Evolutionary conservation across 2,888 invertebrate species (phyloP), one percentile per base, ranked within the genome.

Genomic region (Auanema freiburgensis): DNA sequence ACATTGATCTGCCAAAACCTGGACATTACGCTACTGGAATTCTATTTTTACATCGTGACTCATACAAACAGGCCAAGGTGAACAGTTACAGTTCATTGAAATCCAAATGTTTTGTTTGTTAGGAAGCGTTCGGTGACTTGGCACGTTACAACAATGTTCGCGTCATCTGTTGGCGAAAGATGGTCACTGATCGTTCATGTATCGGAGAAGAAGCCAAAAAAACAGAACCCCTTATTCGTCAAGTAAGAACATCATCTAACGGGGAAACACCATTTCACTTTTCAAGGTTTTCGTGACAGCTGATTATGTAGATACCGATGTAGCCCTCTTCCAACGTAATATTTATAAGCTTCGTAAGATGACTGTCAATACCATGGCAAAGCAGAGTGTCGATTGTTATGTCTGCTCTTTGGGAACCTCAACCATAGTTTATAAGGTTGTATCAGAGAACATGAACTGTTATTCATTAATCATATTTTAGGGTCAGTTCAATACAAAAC

Each of bases 1-100:
- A 71, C 79, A 88, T 94, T 66, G 89, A 89, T 72, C 87, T 98
- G 78, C 97, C 98, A 10, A 88, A 89, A 21, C 89, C 90, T 79
- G 96, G 95, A 4, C 88, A 89, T 74, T 98, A 97, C 87, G 97
- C 96, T 59, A 96, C 96, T 21, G 98, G 98, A 66, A 92, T 97
- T 72, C 89, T 97, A 84, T 98, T 92, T 87, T 87, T 96, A 85
- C 93, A 95, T 85, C 66, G 71, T 44, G 79, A 82, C 16, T 83
- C 84, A 2, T 78, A 83, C 75, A 83, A 81, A 60, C 83, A 79
- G 65, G 81, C 83, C 24, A 83, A 83, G 59, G 69, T 65, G 21
- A 6, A 16, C 21, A 16, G 10, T 5, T n/a, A 52, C 14, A 2
- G 8, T 52, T 52, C 14, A 21, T n/a, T 52, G 2, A 52, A 10